phyloP scores from a whole-genome alignment of 2,888 invertebrate genomes.

The Phymatocera aterrima region DNA sequence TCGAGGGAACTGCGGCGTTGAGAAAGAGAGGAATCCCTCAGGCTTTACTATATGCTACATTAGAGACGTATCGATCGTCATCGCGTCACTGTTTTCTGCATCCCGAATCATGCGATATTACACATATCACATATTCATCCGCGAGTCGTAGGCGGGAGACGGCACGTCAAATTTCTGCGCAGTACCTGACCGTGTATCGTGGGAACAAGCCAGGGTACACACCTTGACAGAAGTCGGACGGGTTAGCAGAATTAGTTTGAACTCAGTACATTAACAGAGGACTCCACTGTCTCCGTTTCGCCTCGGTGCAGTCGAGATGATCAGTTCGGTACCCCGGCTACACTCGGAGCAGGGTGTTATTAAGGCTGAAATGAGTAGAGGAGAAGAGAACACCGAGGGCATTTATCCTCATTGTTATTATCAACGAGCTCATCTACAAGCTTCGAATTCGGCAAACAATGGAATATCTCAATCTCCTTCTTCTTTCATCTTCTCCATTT shows the following conservation, averaged over 20 bases:
- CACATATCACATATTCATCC: neutral
- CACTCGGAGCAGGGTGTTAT: neutral
- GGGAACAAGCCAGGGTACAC: slow-evolving; percentile 70
- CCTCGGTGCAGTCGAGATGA: slow-evolving; percentile 67
- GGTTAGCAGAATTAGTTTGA: slow-evolving; percentile 44
- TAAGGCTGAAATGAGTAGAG: neutral
- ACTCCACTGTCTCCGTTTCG: slow-evolving; percentile 62
- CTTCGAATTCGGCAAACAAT: neutral
- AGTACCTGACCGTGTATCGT: slow-evolving; percentile 64
- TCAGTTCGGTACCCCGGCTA: slow-evolving; percentile 51
- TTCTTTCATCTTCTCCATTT: no score
- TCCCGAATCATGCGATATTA: neutral
- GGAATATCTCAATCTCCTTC: no score
- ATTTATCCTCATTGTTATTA: no score
- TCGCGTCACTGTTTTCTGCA: neutral
- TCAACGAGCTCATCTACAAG: no score
- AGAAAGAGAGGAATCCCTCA: neutral
- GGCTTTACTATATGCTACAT: no score
- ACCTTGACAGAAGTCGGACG: slow-evolving; percentile 40
- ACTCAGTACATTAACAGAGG: slow-evolving; percentile 35
- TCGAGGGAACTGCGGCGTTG: neutral
- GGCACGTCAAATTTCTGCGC: slow-evolving; percentile 48
- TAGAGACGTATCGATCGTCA: neutral
- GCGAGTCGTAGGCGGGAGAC: no score
- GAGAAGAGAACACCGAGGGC: neutral